Conservation (phyloP, 1,140 invertebrate genomes). For the Protaetia brevitarsis region DNA sequence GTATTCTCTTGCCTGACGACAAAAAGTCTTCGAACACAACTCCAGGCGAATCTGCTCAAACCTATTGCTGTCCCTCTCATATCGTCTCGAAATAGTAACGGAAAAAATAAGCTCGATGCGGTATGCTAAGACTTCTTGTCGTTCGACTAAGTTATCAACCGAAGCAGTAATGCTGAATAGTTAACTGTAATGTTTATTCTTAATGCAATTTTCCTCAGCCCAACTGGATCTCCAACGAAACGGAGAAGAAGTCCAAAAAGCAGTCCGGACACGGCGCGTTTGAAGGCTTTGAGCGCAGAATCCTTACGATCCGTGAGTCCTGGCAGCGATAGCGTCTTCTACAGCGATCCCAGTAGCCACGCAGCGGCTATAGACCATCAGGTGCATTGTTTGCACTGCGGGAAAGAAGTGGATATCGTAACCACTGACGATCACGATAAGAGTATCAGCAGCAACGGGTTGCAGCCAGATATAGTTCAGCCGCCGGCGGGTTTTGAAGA, state of each 20-base stretch:
- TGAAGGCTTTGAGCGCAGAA: constrained; percentile 81
- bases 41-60: too few relatives aligned
- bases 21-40: too few relatives aligned
- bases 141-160: too few relatives aligned
- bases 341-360: constrained; percentile 69
- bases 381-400: constrained; percentile 74
- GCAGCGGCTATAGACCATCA: constrained; percentile 42
- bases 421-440: constrained; percentile 46
- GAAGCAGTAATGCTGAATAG: too few relatives aligned
- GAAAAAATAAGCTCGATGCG: too few relatives aligned
- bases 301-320: constrained; percentile 79
- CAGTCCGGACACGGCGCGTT: constrained; percentile 40
- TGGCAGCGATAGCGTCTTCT: constrained; percentile 84
- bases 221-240: constrained; percentile 22
- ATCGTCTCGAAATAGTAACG: too few relatives aligned
- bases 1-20: too few relatives aligned
- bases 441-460: constrained; percentile 39
- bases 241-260: constrained; percentile 29
- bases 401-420: constrained; percentile 59
- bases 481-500: constrained; percentile 84
- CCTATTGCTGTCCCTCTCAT: too few relatives aligned
- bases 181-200: too few relatives aligned
- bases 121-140: too few relatives aligned
- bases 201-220: constrained; percentile 18
- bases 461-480: constrained; percentile 72